A percentile compares a stretch with the other conserved stretches of the same genome.
phyloP scores from a whole-genome alignment of 2,113 vertebrate species.

The Rhinogobius similis region DNA sequence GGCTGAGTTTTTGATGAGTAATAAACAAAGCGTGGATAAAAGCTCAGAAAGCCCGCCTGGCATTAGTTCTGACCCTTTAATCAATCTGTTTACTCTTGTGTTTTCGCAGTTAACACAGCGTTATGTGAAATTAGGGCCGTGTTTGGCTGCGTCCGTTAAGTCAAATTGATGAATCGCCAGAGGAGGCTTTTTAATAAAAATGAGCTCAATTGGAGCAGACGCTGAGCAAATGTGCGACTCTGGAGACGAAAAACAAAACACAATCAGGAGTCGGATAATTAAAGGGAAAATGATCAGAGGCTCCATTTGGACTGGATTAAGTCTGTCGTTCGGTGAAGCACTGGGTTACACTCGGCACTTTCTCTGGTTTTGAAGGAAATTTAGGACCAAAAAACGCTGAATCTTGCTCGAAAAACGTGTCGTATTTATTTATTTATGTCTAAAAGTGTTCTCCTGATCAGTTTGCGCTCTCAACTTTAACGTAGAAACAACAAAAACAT shows the following conservation, averaged over 20 bases:
- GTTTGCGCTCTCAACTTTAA: too few relatives aligned
- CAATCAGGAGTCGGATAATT: conserved; percentile 20
- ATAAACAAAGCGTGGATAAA: too few relatives aligned
- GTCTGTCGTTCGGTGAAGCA: neutral
- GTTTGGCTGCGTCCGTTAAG: neutral
- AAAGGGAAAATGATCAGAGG: neutral
- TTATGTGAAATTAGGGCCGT: neutral
- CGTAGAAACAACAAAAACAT: too few relatives aligned
- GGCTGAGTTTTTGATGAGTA: too few relatives aligned
- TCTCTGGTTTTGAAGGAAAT: too few relatives aligned
- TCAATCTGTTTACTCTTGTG: neutral
- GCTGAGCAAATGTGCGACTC: conserved; percentile 25
- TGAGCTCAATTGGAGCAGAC: conserved; percentile 34
- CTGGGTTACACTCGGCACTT: too few relatives aligned
- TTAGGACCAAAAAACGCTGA: too few relatives aligned
- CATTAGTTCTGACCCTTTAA: neutral
- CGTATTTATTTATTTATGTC: too few relatives aligned
- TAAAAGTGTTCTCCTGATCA: too few relatives aligned
- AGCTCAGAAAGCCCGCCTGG: too few relatives aligned
- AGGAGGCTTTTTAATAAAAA: conserved; percentile 27
- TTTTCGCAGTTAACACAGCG: neutral
- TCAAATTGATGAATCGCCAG: conserved; percentile 11
- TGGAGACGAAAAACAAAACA: conserved; percentile 10
- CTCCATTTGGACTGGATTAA: neutral
- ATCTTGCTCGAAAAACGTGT: too few relatives aligned